phyloP scores from a whole-genome alignment of 1,140 invertebrate genomes.

The Anastatus disparis region DNA sequence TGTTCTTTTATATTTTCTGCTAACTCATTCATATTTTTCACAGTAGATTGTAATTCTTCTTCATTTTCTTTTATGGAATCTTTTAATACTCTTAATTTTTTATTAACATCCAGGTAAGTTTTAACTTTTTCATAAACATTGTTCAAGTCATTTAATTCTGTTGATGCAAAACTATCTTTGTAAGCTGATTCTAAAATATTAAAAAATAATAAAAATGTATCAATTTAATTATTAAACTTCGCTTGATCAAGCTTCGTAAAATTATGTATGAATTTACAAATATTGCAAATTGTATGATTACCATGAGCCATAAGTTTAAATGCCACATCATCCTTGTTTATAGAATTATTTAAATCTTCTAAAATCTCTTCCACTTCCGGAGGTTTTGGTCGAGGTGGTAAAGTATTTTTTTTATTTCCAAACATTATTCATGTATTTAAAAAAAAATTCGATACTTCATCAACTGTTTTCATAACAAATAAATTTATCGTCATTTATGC shows the following conservation, averaged over 20 bases:
- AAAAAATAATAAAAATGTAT: conserved; percentile 2
- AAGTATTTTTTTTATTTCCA: conserved; percentile 52
- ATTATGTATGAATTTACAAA: neutral
- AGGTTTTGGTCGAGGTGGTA: conserved; percentile 53
- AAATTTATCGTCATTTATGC: neutral
- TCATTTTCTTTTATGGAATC: conserved; percentile 46
- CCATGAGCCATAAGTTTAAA: conserved; percentile 53
- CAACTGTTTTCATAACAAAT: neutral
- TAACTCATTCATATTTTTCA: conserved; percentile 54
- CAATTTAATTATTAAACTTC: neutral
- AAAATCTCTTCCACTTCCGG: conserved; percentile 52
- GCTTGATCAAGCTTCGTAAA: neutral
- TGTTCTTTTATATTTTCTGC: conserved; percentile 58
- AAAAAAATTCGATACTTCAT: too few relatives aligned
- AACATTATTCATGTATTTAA: conserved; percentile 48
- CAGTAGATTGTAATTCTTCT: conserved; percentile 44
- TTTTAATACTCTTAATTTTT: conserved; percentile 52
- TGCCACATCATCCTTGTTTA: conserved; percentile 47
- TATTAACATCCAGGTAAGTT: conserved; percentile 53
- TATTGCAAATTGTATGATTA: conserved; percentile 24
- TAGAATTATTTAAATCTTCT: conserved; percentile 51
- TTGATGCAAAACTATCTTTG: conserved; percentile 41
- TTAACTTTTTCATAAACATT: conserved; percentile 54
- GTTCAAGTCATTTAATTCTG: conserved; percentile 46
- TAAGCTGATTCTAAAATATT: conserved; percentile 40